Evolutionary conservation across 1,140 invertebrate species (phyloP).

Genomic region (Musca domestica): DNA sequence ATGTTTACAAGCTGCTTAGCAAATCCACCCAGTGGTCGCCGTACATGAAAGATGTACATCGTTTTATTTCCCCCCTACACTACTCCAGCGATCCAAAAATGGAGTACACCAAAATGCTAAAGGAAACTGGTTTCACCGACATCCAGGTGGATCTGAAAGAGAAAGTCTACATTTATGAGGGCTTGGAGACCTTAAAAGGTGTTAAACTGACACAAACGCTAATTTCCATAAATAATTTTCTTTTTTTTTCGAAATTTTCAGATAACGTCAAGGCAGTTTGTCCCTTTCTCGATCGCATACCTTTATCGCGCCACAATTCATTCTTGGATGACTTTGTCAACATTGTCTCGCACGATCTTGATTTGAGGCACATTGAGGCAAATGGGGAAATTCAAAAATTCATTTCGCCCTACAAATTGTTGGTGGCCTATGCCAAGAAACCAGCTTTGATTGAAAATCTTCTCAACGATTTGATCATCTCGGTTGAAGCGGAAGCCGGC

Average conservation of each 20-base stretch:
- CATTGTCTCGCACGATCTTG: slow-evolving; percentile 56
- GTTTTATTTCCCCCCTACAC: slow-evolving; percentile 65
- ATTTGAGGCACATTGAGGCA: slow-evolving; percentile 52
- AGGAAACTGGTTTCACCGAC: slow-evolving; percentile 66
- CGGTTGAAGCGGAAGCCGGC: too few species aligned
- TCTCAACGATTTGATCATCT: too few species aligned
- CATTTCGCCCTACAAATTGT: slow-evolving; percentile 57
- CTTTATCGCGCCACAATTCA: slow-evolving; percentile 61
- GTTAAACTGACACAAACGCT: slow-evolving; percentile 50
- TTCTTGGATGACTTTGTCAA: slow-evolving; percentile 63
- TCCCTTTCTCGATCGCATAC: slow-evolving; percentile 70
- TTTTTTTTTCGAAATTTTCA: slow-evolving; percentile 47
- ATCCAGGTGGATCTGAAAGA: slow-evolving; percentile 64
- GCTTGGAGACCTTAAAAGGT: slow-evolving; percentile 60
- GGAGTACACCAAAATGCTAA: slow-evolving; percentile 62
- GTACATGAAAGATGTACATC: slow-evolving; percentile 67
- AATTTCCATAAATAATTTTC: background rate
- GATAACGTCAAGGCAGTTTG: slow-evolving; percentile 72
- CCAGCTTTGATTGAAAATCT: background rate
- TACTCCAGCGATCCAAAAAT: slow-evolving; percentile 62
- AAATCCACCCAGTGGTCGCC: slow-evolving; percentile 61
- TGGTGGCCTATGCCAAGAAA: slow-evolving; percentile 58
- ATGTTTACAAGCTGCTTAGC: slow-evolving; percentile 65
- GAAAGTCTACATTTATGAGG: slow-evolving; percentile 65
- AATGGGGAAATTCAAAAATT: slow-evolving; percentile 40